Percentiles rank a stretch among this genome's conserved stretches.
phyloP scores from a whole-genome alignment of 1,140 invertebrate species.

The Tenebrio molitor region DNA sequence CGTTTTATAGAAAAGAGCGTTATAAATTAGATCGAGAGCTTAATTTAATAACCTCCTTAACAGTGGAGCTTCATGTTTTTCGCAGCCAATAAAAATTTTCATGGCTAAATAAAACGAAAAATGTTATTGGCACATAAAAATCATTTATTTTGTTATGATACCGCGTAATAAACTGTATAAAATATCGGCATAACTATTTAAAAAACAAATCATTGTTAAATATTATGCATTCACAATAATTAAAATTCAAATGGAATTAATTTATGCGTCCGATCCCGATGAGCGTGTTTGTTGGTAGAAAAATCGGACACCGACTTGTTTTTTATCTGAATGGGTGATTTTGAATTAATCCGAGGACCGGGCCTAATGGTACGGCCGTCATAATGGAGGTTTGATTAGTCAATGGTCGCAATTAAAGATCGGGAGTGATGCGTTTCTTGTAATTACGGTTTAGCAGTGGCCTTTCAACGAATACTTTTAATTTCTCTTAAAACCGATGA shows the following conservation, averaged over 20 bases:
- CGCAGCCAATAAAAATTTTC: conserved; percentile 47
- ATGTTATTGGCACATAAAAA: conserved; percentile 48
- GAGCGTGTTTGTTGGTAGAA: conserved; percentile 15
- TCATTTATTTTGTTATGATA: conserved; percentile 47
- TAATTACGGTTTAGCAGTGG: conserved; percentile 60
- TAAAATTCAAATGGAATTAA: conserved; percentile 30
- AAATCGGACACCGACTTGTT: conserved; percentile 23
- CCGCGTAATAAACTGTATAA: conserved; percentile 21
- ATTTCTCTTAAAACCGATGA: conserved; percentile 65
- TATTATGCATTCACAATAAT: conserved; percentile 35
- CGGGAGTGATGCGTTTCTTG: conserved; percentile 46
- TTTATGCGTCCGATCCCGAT: conserved; percentile 13
- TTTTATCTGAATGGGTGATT: conserved; percentile 35
- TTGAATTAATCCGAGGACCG: conserved; percentile 20
- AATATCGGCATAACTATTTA: conserved; percentile 30
- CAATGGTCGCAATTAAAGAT: conserved; percentile 55
- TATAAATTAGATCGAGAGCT: conserved; percentile 48
- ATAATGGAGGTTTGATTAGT: conserved; percentile 54
- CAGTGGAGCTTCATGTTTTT: conserved; percentile 42
- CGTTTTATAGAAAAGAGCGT: conserved; percentile 32
- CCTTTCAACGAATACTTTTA: conserved; percentile 58
- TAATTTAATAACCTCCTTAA: conserved; percentile 46
- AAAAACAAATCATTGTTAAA: conserved; percentile 35
- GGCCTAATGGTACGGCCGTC: conserved; percentile 12
- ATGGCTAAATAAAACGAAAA: conserved; percentile 48